Conservation (phyloP, 2,797 vertebrate species). For the Lacerta bilineata region DNA sequence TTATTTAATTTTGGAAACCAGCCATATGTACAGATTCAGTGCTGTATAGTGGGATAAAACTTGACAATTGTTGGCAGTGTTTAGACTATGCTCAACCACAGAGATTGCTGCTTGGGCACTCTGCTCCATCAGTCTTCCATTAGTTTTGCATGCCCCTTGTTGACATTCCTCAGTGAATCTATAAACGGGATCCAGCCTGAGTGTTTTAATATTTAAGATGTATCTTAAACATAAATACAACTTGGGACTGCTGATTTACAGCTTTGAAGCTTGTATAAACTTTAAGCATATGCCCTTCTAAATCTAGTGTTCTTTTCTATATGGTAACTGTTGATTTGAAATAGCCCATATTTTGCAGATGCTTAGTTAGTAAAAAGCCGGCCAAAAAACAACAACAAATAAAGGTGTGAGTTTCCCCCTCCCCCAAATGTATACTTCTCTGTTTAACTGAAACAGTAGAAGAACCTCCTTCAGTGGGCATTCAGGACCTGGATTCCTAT, state of each 20-base stretch:
- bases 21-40: background rate
- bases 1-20: background rate
- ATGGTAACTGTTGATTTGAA: background rate
- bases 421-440: background rate
- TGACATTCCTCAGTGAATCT: background rate
- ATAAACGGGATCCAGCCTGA: background rate
- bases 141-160: background rate
- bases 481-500: no score
- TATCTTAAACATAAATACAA: background rate
- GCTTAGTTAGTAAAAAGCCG: background rate
- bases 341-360: background rate
- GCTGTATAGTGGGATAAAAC: background rate
- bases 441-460: background rate
- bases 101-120: background rate
- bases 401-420: background rate
- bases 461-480: background rate
- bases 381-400: background rate
- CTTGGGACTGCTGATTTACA: background rate
- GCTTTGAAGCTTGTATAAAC: slow-evolving; percentile 9
- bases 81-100: background rate
- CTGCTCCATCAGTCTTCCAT: background rate
- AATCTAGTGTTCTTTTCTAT: background rate
- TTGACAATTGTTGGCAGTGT: background rate
- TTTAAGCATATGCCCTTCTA: background rate
- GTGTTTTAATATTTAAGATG: background rate